Conservation (phyloP, 2,888 invertebrate species). For the Agrypnus murinus region DNA sequence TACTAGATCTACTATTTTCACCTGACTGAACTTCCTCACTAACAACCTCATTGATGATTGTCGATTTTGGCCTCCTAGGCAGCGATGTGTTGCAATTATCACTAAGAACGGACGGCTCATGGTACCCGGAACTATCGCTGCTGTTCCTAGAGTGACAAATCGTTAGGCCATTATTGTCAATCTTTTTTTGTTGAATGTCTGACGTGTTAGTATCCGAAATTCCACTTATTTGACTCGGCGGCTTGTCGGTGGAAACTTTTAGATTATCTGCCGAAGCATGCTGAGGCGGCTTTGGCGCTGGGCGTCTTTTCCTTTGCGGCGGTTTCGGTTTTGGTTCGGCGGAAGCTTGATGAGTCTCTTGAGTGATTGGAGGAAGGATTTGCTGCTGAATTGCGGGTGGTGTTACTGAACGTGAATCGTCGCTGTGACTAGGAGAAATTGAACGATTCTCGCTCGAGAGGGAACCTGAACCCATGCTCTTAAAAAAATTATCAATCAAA, state of each 20-base stretch:
- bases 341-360: conserved; percentile 65
- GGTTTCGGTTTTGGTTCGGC: conserved; percentile 69
- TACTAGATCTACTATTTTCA: conserved; percentile 62
- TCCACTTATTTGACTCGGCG: conserved; percentile 56
- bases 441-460: conserved; percentile 70
- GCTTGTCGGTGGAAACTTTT: conserved; percentile 55
- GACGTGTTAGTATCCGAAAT: conserved; percentile 52
- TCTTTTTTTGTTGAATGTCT: conserved; percentile 56
- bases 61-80: conserved; percentile 67
- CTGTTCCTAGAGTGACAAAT: conserved; percentile 82
- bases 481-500: background rate
- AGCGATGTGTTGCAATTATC: conserved; percentile 73
- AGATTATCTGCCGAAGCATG: conserved; percentile 41
- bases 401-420: conserved; percentile 72
- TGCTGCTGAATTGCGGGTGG: conserved; percentile 66
- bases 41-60: conserved; percentile 59
- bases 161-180: conserved; percentile 68
- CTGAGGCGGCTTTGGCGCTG: conserved; percentile 76
- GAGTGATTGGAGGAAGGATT: conserved; percentile 59
- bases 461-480: conserved; percentile 70
- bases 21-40: conserved; percentile 54
- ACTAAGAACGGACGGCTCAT: conserved; percentile 80
- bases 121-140: conserved; percentile 83
- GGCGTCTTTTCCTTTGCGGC: conserved; percentile 74
- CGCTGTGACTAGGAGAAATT: conserved; percentile 77